Evolutionary conservation across 2,797 vertebrate genomes (phyloP), one percentile per base, ranked within the genome.

Genomic region (Crax fasciolata): DNA sequence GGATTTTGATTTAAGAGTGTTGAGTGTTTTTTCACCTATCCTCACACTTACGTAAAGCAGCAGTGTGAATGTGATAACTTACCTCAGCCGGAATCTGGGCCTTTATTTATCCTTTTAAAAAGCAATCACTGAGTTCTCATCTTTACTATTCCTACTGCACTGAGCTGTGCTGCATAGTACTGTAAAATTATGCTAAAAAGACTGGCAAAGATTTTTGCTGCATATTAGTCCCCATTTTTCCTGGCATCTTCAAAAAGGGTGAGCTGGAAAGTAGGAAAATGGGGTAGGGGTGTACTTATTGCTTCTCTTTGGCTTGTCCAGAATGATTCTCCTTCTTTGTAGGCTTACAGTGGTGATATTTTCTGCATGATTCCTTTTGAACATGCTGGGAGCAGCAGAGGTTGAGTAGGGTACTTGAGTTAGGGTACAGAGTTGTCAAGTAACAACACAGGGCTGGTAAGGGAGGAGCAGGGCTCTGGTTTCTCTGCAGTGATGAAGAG

Each of bases 341-440:
- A 5, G 30, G 6, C 24, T 70, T 43, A 1, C 18, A 49, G 51
- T 0, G 2, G 1, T 25, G 11, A 1, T 57, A 35, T 25, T 28
- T 58, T 4, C 49, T 10, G 23, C 30, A 10, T 0, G 24, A 6
- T 28, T 63, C 24, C 46, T 49, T 32, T 72, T 49, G 32, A 2
- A 39, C 3, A 0, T 3, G 18, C 41, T 55, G 35, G 11, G 12
- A 3, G 21, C 13, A 44, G 67, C 49, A 30, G 17, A 7, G 17
- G 18, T 12, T 28, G 65, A 76, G 11, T 2, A 32, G 54, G n/a
- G 20, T 57, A 13, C 19, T 35, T 35, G 35, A 35, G 35, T 35
- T 35, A 35, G 51, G 61, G 5, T 71, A 17, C 21, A 8, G 38
- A 35, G n/a, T 19, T 35, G 51, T 32, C 39, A 49, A 62, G 51